phyloP scores from a whole-genome alignment of 2,113 vertebrate genomes.

The Elephantulus edwardii region DNA sequence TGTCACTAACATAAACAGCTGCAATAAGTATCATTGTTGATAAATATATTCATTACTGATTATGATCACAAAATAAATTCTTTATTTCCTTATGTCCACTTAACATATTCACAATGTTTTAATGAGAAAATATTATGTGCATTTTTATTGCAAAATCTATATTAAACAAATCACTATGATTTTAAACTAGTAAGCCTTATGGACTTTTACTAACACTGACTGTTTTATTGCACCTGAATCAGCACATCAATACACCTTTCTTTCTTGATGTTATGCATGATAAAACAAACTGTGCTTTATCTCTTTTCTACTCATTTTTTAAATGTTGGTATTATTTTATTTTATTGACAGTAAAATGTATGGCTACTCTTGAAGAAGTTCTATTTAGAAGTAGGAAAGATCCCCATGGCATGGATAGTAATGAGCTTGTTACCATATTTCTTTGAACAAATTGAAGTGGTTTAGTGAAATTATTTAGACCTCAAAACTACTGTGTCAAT shows the following conservation, averaged over 20 bases:
- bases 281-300: fast-evolving
- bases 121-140: constrained; percentile 27
- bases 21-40: background rate
- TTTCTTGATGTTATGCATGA: background rate
- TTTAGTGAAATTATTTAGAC: too few relatives aligned
- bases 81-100: constrained; percentile 10
- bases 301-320: too few relatives aligned
- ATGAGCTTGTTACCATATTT: too few relatives aligned
- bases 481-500: too few relatives aligned
- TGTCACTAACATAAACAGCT: background rate
- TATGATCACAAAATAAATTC: background rate
- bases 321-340: too few relatives aligned
- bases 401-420: too few relatives aligned
- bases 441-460: too few relatives aligned
- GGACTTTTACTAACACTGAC: background rate
- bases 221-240: background rate
- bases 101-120: constrained; percentile 12
- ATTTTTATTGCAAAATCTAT: background rate
- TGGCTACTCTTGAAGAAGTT: too few relatives aligned
- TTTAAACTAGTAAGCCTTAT: background rate
- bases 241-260: background rate
- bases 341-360: too few relatives aligned
- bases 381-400: too few relatives aligned
- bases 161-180: background rate
- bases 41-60: constrained; percentile 22